Conservation (phyloP, 2,797 vertebrate genomes). For the Acrossocheilus wenchowensis region DNA sequence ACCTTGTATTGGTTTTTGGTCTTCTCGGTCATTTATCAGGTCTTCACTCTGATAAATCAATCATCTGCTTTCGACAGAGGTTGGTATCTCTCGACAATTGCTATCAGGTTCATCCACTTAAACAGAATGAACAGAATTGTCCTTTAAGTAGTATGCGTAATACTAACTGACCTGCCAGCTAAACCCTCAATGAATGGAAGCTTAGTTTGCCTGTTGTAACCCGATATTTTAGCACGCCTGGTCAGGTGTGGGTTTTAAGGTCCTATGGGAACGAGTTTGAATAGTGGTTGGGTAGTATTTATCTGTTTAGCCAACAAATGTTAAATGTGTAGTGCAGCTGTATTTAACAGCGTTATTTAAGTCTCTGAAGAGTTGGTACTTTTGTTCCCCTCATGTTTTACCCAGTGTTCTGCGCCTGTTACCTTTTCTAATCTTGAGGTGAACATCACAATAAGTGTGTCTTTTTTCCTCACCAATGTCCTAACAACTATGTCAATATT, state of each 20-base stretch:
- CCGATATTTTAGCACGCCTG: neutral
- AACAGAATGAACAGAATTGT: conserved; percentile 19
- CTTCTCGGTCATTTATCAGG: neutral
- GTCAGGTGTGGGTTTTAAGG: conserved; percentile 24
- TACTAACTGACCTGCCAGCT: conserved; percentile 16
- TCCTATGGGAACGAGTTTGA: conserved; percentile 22
- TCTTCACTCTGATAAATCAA: conserved; percentile 18
- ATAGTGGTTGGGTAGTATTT: conserved; percentile 20
- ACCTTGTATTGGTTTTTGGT: neutral
- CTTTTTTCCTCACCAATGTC: neutral
- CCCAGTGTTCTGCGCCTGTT: neutral
- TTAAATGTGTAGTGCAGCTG: conserved; percentile 7
- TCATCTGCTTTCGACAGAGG: conserved; percentile 2
- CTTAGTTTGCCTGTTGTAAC: conserved; percentile 24
- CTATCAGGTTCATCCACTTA: conserved; percentile 7
- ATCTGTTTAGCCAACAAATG: conserved; percentile 41
- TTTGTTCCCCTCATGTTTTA: neutral
- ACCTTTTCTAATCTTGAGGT: neutral
- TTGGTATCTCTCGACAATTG: conserved; percentile 10
- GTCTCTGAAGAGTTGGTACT: neutral
- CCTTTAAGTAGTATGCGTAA: conserved; percentile 10
- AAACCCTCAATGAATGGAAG: conserved; percentile 24
- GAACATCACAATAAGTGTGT: neutral
- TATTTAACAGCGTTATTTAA: conserved; percentile 19
- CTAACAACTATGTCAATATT: neutral